Evolutionary conservation across 2,113 vertebrate species (phyloP).

Genomic region (Stegastes partitus): DNA sequence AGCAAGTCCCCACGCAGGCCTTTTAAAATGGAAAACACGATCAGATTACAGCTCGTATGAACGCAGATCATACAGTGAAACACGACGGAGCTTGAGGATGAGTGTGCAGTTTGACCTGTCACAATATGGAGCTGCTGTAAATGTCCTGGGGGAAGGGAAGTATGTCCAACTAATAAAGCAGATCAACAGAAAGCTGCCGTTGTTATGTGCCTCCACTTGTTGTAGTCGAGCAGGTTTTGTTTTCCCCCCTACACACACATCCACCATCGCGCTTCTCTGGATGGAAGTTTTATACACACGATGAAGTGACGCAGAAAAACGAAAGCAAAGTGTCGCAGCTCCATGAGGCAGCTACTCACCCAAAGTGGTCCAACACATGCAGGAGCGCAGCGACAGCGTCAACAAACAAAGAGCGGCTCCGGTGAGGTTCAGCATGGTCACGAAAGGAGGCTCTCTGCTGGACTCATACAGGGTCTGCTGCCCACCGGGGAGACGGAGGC

Average conservation of each 20-base stretch:
- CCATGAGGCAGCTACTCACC: slow-evolving; percentile 64
- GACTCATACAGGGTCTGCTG: slow-evolving; percentile 53
- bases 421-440: slow-evolving; percentile 60
- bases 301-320: not conserved
- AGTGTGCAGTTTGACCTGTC: slow-evolving; percentile 40
- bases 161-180: not conserved
- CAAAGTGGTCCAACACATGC: slow-evolving; percentile 35
- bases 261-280: no score
- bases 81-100: slow-evolving; percentile 18
- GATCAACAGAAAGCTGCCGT: not conserved
- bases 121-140: not conserved
- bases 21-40: slow-evolving; percentile 11
- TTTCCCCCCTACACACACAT: no score
- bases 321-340: slow-evolving; percentile 15
- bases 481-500: not conserved
- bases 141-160: not conserved
- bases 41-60: not conserved
- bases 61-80: not conserved
- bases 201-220: not conserved
- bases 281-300: not conserved
- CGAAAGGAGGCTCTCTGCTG: not conserved
- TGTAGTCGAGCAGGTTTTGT: not conserved
- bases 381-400: slow-evolving; percentile 58
- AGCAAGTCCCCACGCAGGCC: not conserved
- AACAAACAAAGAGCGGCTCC: slow-evolving; percentile 65